Base-by-base conservation (phyloP, 2,888 invertebrate species). In the Strigamia maritima region DNA sequence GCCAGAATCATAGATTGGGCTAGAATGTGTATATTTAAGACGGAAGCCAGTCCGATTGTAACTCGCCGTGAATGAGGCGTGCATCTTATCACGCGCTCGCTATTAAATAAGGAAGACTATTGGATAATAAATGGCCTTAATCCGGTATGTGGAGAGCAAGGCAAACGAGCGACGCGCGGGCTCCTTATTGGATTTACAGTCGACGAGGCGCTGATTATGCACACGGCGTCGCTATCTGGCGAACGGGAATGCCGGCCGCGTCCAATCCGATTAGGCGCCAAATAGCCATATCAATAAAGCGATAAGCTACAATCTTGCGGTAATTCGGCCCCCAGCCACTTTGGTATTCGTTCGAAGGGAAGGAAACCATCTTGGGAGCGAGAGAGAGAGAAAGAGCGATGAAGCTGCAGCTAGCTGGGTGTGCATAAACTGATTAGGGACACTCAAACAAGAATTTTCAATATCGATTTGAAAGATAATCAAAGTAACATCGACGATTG, bases 61-160 rank as follows among this genome's bases (percentile, higher is more conserved):
- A 49, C 49, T n/a, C 44, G 19, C n/a, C n/a, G 49, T 24, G 65
- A 26, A 65, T 65, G 65, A 65, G 65, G 26, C 65, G 65, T 65
- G 65, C 65, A 28, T 65, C 65, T 65, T 65, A 65, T 65, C 65
- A 65, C 65, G 65, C 65, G 65, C 24, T 65, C 65, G 65, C 65
- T 65, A 65, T 65, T 65, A 65, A 65, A 65, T 65, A 65, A 65
- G 65, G 65, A 65, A 65, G 26, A 65, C 60, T 79, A 79, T 79
- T 79, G 79, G 79, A 79, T 79, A 79, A 79, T 79, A 79, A 79
- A 79, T 79, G 70, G 79, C 38, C 74, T 28, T 79, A 79, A 79
- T 74, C 40, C 79, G 40, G 24, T 24, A 22, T 31, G 74, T 79
- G 79, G 74, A 79, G 79, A 74, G 79, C 75, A 44, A 49, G n/a